These are phyloP conservation scores for Epistrophella euchroma DNA, from an alignment of 2,888 invertebrate genomes.

Conservation along the genomic window DNA sequence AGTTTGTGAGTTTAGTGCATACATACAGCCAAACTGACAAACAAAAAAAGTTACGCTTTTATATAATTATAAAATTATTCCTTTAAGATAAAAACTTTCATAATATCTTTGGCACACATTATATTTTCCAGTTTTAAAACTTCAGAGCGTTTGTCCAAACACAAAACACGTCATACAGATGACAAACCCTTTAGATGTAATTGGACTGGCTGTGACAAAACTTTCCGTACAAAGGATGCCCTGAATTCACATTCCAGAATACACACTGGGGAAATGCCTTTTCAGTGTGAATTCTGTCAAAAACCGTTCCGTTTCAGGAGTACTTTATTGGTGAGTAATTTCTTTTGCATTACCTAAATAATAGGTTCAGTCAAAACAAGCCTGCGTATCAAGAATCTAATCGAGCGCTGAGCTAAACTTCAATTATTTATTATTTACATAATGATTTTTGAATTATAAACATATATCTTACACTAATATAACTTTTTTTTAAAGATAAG, in stretches of 20 bases:
- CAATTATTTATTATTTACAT: too few relatives aligned
- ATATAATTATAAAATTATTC: too few relatives aligned
- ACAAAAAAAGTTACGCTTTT: too few relatives aligned
- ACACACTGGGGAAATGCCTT: slow-evolving; percentile 92
- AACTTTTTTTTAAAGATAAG: too few relatives aligned
- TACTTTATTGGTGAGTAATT: slow-evolving; percentile 86
- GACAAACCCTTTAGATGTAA: slow-evolving; percentile 86
- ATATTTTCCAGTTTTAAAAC: slow-evolving; percentile 79
- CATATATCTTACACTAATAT: too few relatives aligned
- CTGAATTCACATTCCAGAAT: slow-evolving; percentile 90
- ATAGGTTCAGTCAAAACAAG: too few relatives aligned
- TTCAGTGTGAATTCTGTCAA: slow-evolving; percentile 90
- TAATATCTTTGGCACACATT: neutral
- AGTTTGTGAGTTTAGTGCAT: too few relatives aligned
- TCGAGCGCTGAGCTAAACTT: too few relatives aligned
- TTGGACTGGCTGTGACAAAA: slow-evolving; percentile 85
- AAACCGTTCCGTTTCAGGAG: slow-evolving; percentile 91
- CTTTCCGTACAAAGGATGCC: slow-evolving; percentile 89
- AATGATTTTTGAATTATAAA: too few relatives aligned
- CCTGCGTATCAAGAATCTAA: too few relatives aligned
- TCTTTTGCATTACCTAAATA: too few relatives aligned
- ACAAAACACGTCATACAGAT: slow-evolving; percentile 86
- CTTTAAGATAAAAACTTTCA: neutral
- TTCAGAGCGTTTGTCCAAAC: slow-evolving; percentile 79
- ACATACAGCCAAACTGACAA: too few relatives aligned